Percentiles rank a stretch among this genome's conserved stretches.
These are phyloP conservation scores for Lutjanus argentimaculatus DNA, from an alignment of 2,797 vertebrate species.

Conservation along the genomic window DNA sequence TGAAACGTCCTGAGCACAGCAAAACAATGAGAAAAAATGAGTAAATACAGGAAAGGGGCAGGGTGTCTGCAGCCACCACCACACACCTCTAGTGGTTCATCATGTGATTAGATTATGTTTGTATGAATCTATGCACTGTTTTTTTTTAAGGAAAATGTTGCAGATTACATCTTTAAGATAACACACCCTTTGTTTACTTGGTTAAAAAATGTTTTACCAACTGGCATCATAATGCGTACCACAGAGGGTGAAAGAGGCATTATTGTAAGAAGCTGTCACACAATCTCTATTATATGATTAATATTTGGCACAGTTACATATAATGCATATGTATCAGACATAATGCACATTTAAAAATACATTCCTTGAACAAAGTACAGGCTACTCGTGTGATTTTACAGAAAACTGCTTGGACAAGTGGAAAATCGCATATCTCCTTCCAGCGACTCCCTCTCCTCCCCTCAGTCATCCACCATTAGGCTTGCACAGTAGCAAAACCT, in stretches of 20 bases:
- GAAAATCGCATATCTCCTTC: conserved; percentile 80
- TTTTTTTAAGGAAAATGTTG: too few relatives aligned
- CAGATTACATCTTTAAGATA: too few relatives aligned
- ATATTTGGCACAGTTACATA: not conserved
- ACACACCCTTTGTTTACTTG: too few relatives aligned
- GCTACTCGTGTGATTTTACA: conserved; percentile 62
- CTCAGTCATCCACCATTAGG: conserved; percentile 84
- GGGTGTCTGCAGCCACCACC: too few relatives aligned
- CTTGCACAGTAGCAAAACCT: conserved; percentile 80
- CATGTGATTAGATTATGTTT: too few relatives aligned
- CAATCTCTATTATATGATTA: conserved; percentile 18
- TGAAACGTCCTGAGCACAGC: too few relatives aligned
- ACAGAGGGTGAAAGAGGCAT: not conserved
- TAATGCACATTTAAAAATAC: not conserved
- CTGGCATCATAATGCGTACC: too few relatives aligned
- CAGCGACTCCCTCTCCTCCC: conserved; percentile 74
- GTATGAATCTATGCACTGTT: too few relatives aligned
- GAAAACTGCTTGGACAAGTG: conserved; percentile 80
- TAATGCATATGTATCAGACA: not conserved
- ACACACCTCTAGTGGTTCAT: too few relatives aligned
- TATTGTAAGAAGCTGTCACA: not conserved
- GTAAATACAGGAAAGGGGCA: too few relatives aligned
- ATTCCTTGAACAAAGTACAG: conserved; percentile 33
- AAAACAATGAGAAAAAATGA: too few relatives aligned
- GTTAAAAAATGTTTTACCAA: too few relatives aligned